These are phyloP conservation scores for Tipula unca DNA, from an alignment of 2,888 invertebrate genomes.

Conservation along the genomic window DNA sequence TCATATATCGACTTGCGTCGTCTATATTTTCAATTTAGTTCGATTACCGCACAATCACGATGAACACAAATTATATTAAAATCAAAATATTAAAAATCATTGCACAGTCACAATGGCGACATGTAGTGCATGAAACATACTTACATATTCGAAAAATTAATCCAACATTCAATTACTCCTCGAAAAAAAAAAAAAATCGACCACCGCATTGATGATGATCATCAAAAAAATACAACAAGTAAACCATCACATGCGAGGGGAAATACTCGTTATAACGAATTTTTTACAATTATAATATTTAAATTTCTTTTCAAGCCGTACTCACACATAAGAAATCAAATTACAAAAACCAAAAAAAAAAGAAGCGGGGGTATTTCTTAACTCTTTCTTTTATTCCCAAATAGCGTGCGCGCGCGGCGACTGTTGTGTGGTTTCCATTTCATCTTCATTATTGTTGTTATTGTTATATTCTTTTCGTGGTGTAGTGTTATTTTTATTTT, in stretches of 20 bases:
- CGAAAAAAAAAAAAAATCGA: background rate
- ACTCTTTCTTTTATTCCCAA: background rate
- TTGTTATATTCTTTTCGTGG: background rate
- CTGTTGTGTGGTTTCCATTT: background rate
- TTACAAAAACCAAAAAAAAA: background rate
- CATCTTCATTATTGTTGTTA: background rate
- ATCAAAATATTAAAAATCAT: background rate
- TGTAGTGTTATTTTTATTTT: background rate
- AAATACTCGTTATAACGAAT: background rate
- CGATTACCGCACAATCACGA: background rate
- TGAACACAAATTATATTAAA: background rate
- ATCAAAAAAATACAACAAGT: background rate
- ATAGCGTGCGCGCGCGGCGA: background rate
- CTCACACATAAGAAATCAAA: background rate
- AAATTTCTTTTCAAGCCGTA: background rate
- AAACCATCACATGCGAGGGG: background rate
- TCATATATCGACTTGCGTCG: no score
- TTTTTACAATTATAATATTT: background rate
- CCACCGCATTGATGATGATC: background rate
- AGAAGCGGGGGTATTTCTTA: background rate
- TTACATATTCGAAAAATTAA: background rate
- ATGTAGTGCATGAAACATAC: background rate
- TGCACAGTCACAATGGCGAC: background rate
- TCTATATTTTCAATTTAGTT: no score
- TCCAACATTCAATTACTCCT: background rate